These are phyloP conservation scores for Seladonia tumulorum DNA, from an alignment of 2,888 invertebrate genomes.

Conservation along the genomic window DNA sequence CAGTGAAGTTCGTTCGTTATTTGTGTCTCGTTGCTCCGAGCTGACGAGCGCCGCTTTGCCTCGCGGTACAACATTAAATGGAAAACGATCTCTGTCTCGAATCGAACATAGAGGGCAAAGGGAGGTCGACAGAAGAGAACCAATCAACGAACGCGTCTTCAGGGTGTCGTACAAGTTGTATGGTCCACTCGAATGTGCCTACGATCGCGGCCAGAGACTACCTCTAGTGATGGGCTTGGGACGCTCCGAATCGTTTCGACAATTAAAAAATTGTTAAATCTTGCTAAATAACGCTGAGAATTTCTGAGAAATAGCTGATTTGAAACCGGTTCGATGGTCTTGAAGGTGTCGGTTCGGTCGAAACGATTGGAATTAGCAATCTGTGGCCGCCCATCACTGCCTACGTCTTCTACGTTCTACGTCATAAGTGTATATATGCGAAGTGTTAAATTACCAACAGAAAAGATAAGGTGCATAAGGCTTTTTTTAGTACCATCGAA, in stretches of 20 bases:
- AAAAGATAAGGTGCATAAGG: conserved; percentile 84
- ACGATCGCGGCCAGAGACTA: conserved; percentile 73
- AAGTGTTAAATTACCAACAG: conserved; percentile 84
- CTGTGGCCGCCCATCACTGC: conserved; percentile 61
- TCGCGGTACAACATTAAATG: not conserved
- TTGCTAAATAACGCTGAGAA: not conserved
- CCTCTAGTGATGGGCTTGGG: conserved; percentile 55
- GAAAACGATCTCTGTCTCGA: not conserved
- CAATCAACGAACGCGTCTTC: conserved; percentile 27
- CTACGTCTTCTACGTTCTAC: conserved; percentile 75
- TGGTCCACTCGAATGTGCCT: conserved; percentile 71
- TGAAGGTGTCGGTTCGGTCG: not conserved
- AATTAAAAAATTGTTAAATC: not conserved
- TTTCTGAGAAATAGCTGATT: not conserved
- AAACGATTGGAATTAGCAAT: conserved; percentile 1
- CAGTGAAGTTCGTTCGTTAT: conserved; percentile 18
- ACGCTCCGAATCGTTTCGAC: conserved; percentile 35
- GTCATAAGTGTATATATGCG: conserved; percentile 80
- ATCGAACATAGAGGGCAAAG: not conserved
- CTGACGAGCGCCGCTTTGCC: not conserved
- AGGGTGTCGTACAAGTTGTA: conserved; percentile 14
- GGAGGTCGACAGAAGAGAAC: not conserved
- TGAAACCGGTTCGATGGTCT: not conserved
- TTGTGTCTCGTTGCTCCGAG: conserved; percentile 20
- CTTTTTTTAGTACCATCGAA: conserved; percentile 91